A percentile compares a stretch with the other conserved stretches of the same genome.
These are phyloP conservation scores for Polymixis lichenea DNA, from an alignment of 2,888 invertebrate species.

Conservation along the genomic window DNA sequence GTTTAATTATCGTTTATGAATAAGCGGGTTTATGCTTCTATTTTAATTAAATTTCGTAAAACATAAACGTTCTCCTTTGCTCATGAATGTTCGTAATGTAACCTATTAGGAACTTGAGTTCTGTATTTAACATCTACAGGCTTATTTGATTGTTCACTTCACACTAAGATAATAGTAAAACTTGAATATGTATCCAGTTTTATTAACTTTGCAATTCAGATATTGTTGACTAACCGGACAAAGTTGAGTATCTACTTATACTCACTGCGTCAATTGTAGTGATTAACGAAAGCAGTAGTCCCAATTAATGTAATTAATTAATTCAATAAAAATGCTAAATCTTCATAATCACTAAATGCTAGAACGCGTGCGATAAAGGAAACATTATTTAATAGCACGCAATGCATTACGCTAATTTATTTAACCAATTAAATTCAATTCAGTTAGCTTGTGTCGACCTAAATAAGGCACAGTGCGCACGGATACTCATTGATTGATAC, in stretches of 20 bases:
- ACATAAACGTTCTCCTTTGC: not conserved
- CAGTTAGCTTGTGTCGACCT: constrained; percentile 64
- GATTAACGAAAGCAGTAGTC: constrained; percentile 10
- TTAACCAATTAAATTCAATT: constrained; percentile 68
- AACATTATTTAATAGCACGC: constrained; percentile 50
- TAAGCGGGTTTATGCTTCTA: not conserved
- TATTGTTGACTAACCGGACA: not conserved
- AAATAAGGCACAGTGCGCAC: constrained; percentile 57
- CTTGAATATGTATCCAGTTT: not conserved
- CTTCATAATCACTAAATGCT: constrained; percentile 41
- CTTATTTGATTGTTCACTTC: constrained; percentile 32
- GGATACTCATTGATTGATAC: constrained; percentile 62
- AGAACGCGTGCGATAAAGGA: constrained; percentile 44
- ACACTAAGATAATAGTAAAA: constrained; percentile 11
- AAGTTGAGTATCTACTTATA: not conserved
- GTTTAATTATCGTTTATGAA: too few species aligned
- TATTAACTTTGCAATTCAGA: not conserved
- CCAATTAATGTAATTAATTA: constrained; percentile 39
- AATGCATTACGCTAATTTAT: constrained; percentile 58
- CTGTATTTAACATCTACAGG: not conserved
- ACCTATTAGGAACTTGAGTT: constrained; percentile 1
- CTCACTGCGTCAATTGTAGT: not conserved
- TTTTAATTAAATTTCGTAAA: constrained; percentile 22
- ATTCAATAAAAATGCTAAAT: constrained; percentile 34
- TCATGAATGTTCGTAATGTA: not conserved